phyloP scores from a whole-genome alignment of 2,797 vertebrate genomes.

The Onychomys torridus region DNA sequence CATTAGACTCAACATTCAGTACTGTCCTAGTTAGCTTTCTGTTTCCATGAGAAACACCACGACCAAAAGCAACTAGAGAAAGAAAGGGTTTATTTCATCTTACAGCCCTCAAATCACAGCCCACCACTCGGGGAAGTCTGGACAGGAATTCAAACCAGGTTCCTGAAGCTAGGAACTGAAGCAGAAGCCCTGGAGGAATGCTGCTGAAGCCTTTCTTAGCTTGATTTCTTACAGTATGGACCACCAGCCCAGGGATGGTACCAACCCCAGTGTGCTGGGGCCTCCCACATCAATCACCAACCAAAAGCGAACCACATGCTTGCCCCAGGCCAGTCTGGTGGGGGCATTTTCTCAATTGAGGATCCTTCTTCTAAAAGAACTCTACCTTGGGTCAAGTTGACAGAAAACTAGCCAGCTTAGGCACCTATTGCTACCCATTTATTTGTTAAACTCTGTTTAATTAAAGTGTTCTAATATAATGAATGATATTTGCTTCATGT shows the following conservation, averaged over 20 bases:
- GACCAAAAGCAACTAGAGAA: neutral
- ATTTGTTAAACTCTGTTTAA: slow-evolving; percentile 35
- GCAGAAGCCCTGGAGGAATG: neutral
- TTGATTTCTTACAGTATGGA: neutral
- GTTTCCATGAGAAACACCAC: neutral
- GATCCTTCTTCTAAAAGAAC: neutral
- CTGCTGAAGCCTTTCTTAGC: neutral
- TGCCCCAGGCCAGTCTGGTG: neutral
- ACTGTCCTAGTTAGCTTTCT: neutral
- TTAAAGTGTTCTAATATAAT: neutral
- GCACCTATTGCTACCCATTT: neutral
- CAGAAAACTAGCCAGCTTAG: neutral
- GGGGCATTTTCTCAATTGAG: neutral
- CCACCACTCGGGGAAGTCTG: neutral
- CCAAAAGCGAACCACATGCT: neutral
- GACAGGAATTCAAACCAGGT: neutral
- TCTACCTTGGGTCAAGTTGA: neutral
- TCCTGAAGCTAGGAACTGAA: neutral
- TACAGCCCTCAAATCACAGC: neutral
- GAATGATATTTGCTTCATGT: slow-evolving; percentile 12
- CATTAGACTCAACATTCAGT: slow-evolving; percentile 29
- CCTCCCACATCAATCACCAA: neutral
- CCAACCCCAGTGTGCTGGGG: neutral
- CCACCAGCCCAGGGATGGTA: no score
- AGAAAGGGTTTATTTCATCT: neutral